Evolutionary conservation across 2,888 invertebrate species (phyloP), one percentile per base, ranked within the genome.

Genomic region (Crossocerus cetratus): DNA sequence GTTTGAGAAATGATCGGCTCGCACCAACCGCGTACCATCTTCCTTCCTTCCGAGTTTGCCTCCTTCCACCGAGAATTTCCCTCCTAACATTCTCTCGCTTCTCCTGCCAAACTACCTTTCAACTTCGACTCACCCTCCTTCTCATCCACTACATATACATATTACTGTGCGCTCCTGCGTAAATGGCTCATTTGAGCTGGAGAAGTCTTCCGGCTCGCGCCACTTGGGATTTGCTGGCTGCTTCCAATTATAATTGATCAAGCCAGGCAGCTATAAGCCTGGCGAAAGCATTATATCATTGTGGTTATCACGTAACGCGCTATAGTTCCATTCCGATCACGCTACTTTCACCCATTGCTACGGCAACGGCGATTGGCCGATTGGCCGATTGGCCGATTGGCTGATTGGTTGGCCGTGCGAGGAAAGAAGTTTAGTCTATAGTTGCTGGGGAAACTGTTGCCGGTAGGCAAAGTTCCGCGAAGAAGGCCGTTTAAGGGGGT

Each of bases 1-100:
- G 86, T 88, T 89, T 89, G 89, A 89, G 84, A 89, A 89, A 89
- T 87, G 89, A 87, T 88, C 84, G 80, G 76, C 59, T 79, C 83
- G 67, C 75, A 80, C 54, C n/a, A 72, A 61, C 66, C 71, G 68
- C 72, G 55, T 67, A 74, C 70, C 73, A 55, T 67, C 58, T 69
- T 60, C 58, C 43, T 56, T n/a, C 54, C 53, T 42, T 59, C 49
- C 64, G 66, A 70, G 68, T 73, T 70, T 65, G 61, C 71, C 55
- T 21, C 67, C 49, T 44, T 66, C 54, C 65, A 60, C 43, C 22
- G 20, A 65, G 49, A n/a, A 22, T 18, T 63, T 11, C 67, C 59
- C 71, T 73, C 68, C 32, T 3, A 32, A 32, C 32, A 32, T 32
- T 4, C 32, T 32, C 11, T 32, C 11, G 0, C 32, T 32, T 8